Percentiles rank a stretch among this genome's conserved stretches.
These are phyloP conservation scores for Episyrphus balteatus DNA, from an alignment of 1,140 invertebrate species.

Conservation along the genomic window DNA sequence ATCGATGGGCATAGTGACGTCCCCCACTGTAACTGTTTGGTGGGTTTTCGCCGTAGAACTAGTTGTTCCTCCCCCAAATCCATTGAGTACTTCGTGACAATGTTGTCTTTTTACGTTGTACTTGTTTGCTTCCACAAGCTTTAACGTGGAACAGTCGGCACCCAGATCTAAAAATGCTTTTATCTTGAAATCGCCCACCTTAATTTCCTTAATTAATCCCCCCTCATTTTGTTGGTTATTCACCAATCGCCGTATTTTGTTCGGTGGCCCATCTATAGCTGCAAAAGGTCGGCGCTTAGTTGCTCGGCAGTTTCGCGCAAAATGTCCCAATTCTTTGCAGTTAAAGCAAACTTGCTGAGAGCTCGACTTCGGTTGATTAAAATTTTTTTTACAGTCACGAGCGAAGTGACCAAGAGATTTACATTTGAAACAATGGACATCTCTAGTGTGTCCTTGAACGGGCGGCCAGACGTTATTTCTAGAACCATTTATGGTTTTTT, in stretches of 20 bases:
- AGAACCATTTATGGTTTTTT: no score
- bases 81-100: neutral
- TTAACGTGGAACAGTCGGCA: neutral
- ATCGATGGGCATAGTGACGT: neutral
- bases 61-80: neutral
- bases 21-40: neutral
- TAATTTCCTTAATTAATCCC: neutral
- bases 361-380: no score
- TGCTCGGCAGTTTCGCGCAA: neutral
- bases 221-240: neutral
- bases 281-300: neutral
- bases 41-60: neutral
- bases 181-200: neutral
- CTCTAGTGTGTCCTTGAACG: no score
- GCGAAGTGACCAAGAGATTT: no score
- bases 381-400: no score
- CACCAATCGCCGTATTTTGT: neutral
- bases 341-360: no score
- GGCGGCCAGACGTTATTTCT: no score
- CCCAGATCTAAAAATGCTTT: slow-evolving; percentile 4
- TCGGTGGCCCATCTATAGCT: neutral
- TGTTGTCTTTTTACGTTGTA: neutral
- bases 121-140: neutral
- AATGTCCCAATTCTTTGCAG: slow-evolving; percentile 1
- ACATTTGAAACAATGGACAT: no score